Percentiles rank a stretch among this genome's conserved stretches.
Evolutionary conservation across 2,113 vertebrate genomes (phyloP).

Genomic region (Rhegmatorhina hoffmannsi): DNA sequence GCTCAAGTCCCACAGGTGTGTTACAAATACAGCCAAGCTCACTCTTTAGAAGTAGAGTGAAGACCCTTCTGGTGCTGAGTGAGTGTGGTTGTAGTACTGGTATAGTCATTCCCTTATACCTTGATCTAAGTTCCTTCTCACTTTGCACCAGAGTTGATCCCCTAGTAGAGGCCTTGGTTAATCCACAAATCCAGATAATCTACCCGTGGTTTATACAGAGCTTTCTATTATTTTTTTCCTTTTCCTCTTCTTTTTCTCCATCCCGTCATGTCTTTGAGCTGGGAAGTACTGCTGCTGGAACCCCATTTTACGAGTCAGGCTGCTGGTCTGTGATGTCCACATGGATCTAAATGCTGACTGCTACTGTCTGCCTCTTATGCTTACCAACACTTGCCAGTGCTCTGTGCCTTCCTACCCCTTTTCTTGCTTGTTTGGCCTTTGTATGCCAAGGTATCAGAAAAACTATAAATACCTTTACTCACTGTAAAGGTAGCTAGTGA

Average conservation of each 20-base stretch:
- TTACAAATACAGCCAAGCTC: background rate
- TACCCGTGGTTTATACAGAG: background rate
- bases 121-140: background rate
- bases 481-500: background rate
- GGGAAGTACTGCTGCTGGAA: background rate
- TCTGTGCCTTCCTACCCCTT: background rate
- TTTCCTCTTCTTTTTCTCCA: background rate
- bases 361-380: background rate
- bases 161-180: background rate
- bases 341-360: background rate
- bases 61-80: background rate
- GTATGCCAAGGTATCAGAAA: background rate
- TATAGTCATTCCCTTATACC: background rate
- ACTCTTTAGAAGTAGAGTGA: background rate
- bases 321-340: background rate
- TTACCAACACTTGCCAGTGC: background rate
- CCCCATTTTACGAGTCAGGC: background rate
- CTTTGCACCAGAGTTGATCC: background rate
- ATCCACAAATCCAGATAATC: background rate
- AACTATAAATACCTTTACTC: background rate
- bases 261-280: background rate
- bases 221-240: background rate
- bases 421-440: background rate
- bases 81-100: background rate
- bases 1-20: background rate